These are phyloP conservation scores for Anarsia innoxiella DNA, from an alignment of 2,888 invertebrate species.

Conservation along the genomic window DNA sequence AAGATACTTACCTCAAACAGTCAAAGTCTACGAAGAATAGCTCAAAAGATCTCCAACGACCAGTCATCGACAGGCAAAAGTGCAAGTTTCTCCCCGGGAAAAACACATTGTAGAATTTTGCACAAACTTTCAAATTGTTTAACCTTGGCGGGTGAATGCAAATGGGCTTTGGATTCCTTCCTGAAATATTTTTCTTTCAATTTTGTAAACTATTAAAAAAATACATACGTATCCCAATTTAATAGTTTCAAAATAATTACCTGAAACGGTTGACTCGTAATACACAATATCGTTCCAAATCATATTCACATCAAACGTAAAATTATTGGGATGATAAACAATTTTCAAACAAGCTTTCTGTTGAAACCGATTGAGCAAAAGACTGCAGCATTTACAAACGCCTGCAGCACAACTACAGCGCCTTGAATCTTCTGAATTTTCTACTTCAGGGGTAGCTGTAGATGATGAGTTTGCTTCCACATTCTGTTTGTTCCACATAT, in stretches of 20 bases:
- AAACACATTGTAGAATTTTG: conserved; percentile 86
- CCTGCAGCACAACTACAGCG: conserved; percentile 82
- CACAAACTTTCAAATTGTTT: conserved; percentile 80
- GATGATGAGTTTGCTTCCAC: conserved; percentile 18
- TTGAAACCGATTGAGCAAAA: conserved; percentile 76
- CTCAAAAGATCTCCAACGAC: conserved; percentile 75
- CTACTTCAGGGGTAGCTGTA: conserved; percentile 16
- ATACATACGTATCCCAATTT: no score
- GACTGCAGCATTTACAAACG: conserved; percentile 86
- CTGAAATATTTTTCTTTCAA: no score
- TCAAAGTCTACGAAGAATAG: conserved; percentile 76
- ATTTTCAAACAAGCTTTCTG: conserved; percentile 87
- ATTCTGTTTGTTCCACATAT: conserved; percentile 18
- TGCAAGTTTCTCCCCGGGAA: conserved; percentile 89
- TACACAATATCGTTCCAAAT: conserved; percentile 82
- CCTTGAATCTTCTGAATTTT: conserved; percentile 31
- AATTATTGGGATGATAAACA: conserved; percentile 87
- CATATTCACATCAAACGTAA: conserved; percentile 85
- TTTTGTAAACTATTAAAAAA: no score
- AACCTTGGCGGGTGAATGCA: conserved; percentile 83
- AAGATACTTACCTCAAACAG: conserved; percentile 61
- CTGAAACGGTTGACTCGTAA: conserved; percentile 84
- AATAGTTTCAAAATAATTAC: no score
- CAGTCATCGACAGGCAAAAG: conserved; percentile 84
- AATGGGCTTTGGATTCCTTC: conserved; percentile 86